These are phyloP conservation scores for Hecatera dysodea DNA, from an alignment of 2,888 invertebrate species.

Conservation along the genomic window DNA sequence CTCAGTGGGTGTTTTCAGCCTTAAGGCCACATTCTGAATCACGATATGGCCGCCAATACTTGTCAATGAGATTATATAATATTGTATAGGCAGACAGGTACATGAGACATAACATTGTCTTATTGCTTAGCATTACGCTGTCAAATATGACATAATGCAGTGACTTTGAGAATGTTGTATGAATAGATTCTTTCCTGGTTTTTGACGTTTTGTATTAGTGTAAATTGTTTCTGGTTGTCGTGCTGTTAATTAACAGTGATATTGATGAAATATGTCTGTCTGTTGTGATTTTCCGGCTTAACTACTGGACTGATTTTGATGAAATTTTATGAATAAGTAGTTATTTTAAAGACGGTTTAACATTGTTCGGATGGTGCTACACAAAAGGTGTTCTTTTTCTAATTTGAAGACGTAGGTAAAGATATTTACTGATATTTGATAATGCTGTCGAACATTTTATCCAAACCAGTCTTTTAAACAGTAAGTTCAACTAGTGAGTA, in stretches of 20 bases:
- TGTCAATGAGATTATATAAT: conserved; percentile 38
- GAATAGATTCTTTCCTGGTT: conserved; percentile 38
- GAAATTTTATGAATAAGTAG: too few species aligned
- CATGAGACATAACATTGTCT: conserved; percentile 34
- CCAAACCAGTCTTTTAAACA: too few species aligned
- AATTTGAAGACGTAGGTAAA: too few species aligned
- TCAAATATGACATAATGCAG: conserved; percentile 57
- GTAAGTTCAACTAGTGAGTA: too few species aligned
- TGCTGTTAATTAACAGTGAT: neutral
- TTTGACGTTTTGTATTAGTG: neutral
- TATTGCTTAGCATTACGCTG: conserved; percentile 31
- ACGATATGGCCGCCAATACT: conserved; percentile 34
- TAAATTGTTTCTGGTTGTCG: conserved; percentile 21
- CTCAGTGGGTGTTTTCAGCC: conserved; percentile 23
- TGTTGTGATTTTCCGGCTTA: neutral
- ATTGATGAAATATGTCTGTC: neutral
- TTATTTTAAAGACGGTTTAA: too few species aligned
- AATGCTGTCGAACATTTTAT: too few species aligned
- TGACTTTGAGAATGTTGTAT: conserved; percentile 35
- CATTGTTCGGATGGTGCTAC: too few species aligned
- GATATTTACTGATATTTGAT: too few species aligned
- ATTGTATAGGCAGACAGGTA: conserved; percentile 21
- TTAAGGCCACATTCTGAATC: conserved; percentile 37
- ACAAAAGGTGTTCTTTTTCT: too few species aligned
- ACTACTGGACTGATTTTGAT: neutral